These are phyloP conservation scores for Clavelina lepadiformis DNA, from an alignment of 23 tunicate genomes.

Conservation along the genomic window DNA sequence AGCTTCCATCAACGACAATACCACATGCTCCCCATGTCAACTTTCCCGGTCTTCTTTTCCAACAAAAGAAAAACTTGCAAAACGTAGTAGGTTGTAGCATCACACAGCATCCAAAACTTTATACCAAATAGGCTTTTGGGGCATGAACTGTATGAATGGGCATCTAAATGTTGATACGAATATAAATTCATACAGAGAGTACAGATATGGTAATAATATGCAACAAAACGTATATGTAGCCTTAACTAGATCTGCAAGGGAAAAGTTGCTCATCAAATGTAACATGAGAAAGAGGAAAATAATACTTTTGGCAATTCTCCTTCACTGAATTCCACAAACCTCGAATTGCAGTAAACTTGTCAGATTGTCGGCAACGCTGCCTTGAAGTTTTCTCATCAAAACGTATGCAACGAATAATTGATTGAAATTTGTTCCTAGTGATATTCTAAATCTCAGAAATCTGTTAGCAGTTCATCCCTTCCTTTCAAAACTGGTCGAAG, in stretches of 20 bases:
- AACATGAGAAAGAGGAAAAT: constrained; percentile 27
- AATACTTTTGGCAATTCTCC: constrained; percentile 18
- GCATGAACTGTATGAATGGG: constrained; percentile 11
- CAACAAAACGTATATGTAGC: constrained; percentile 1
- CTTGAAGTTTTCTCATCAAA: constrained; percentile 10
- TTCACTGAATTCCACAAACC: constrained; percentile 16
- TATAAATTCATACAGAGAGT: too few relatives aligned
- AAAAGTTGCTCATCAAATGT: constrained; percentile 20
- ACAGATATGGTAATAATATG: constrained; percentile 1
- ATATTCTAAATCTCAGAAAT: constrained; percentile 1
- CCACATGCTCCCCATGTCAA: too few relatives aligned
- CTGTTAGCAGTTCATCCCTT: constrained; percentile 9
- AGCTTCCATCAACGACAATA: too few relatives aligned
- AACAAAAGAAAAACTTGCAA: neutral
- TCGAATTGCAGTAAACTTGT: constrained; percentile 13
- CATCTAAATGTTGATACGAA: too few relatives aligned
- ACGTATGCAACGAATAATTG: constrained; percentile 7
- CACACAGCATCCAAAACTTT: constrained; percentile 14
- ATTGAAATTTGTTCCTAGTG: constrained; percentile 8
- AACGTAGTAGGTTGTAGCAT: constrained; percentile 5
- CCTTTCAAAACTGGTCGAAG: constrained; percentile 10
- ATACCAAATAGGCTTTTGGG: constrained; percentile 10
- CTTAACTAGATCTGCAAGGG: constrained; percentile 7
- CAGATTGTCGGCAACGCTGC: constrained; percentile 6
- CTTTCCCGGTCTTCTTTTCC: too few relatives aligned